phyloP scores from a whole-genome alignment of 53 echinoderm and acorn worm species.

The Actinopyga echinites region DNA sequence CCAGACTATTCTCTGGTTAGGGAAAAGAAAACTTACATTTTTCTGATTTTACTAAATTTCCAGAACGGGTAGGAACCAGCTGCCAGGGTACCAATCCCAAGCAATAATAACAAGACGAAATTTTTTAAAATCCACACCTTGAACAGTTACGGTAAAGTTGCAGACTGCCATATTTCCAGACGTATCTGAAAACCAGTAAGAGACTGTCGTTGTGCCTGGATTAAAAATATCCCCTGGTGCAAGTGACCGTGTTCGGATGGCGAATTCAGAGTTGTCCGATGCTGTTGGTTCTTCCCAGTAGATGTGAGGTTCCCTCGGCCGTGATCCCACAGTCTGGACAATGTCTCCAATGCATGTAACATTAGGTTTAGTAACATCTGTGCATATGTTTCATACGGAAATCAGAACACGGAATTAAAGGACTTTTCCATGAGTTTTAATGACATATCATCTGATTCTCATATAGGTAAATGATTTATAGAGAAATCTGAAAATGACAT shows the following conservation, averaged over 20 bases:
- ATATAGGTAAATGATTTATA: no score
- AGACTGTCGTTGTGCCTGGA: background rate
- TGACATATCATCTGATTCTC: no score
- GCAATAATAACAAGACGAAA: no score
- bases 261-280: background rate
- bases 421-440: no score
- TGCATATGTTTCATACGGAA: no score
- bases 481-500: no score
- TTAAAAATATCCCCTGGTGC: background rate
- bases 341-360: background rate
- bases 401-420: background rate
- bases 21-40: no score
- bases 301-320: background rate
- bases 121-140: background rate
- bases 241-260: background rate
- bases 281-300: slow-evolving; percentile 11
- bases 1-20: no score
- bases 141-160: background rate
- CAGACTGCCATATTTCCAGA: background rate
- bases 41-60: no score
- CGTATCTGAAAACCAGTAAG: background rate
- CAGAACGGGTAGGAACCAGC: no score
- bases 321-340: background rate
- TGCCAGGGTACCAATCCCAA: no score
- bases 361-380: background rate